These are phyloP conservation scores for Portunus trituberculatus DNA, from an alignment of 1,140 invertebrate genomes.

Conservation along the genomic window DNA sequence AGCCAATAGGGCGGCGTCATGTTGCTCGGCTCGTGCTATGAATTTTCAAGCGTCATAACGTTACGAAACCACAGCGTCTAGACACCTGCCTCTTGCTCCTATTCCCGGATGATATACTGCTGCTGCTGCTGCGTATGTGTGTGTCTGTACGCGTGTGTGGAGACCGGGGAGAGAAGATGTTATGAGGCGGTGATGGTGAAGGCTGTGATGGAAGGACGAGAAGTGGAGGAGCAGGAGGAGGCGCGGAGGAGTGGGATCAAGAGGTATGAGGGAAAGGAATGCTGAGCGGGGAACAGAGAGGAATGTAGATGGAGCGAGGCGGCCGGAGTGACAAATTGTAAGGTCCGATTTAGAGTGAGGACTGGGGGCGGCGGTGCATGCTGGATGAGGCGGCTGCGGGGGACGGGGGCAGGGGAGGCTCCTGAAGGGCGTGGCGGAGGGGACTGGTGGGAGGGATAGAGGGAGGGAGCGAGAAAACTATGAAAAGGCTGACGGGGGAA, in stretches of 20 bases:
- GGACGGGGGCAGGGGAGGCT: background rate
- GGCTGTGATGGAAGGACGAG: background rate
- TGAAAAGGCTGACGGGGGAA: background rate
- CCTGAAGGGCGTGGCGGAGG: background rate
- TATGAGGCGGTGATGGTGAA: background rate
- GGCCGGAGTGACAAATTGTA: background rate
- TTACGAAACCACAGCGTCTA: too few relatives aligned
- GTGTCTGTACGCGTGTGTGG: background rate
- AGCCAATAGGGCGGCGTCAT: conserved; percentile 6
- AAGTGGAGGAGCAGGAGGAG: background rate
- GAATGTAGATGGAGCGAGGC: conserved; percentile 18
- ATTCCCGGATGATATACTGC: too few relatives aligned
- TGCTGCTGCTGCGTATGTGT: too few relatives aligned
- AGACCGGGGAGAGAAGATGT: background rate
- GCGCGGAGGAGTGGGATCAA: background rate
- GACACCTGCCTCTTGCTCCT: too few relatives aligned
- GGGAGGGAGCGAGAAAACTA: background rate
- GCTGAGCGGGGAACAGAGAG: background rate
- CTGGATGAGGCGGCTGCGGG: background rate
- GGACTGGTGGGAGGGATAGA: background rate
- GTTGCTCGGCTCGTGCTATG: background rate
- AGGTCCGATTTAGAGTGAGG: conserved; percentile 20
- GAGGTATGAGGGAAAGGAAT: background rate
- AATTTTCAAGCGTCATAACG: background rate
- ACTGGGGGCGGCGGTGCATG: conserved; percentile 6